phyloP scores from a whole-genome alignment of 1,140 invertebrate genomes.

The Eurosta solidaginis region DNA sequence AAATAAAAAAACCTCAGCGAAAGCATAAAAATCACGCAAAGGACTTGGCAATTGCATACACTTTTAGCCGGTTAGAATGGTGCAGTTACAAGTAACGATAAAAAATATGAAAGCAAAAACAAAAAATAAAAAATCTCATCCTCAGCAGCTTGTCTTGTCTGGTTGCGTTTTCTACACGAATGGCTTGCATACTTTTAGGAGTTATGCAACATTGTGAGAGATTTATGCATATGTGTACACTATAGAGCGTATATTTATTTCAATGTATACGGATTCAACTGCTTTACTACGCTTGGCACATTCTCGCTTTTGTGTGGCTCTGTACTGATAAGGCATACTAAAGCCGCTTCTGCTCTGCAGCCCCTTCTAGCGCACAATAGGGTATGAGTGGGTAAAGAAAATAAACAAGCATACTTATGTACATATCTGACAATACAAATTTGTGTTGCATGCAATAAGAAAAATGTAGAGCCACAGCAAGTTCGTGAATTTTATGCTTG shows the following conservation, averaged over 20 bases:
- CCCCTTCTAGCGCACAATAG: no score
- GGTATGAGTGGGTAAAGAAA: background rate
- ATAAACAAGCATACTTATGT: background rate
- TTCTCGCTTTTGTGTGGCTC: background rate
- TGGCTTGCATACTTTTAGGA: constrained; percentile 5
- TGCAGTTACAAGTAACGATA: background rate
- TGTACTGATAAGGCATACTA: background rate
- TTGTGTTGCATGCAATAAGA: background rate
- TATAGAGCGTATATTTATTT: background rate
- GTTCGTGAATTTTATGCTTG: constrained; percentile 11
- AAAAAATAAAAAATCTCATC: background rate
- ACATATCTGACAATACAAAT: background rate
- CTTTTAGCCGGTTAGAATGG: background rate
- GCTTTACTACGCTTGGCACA: background rate
- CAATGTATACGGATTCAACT: background rate
- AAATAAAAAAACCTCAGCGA: background rate
- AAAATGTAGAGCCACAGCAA: background rate
- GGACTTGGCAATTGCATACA: background rate
- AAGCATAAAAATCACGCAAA: background rate
- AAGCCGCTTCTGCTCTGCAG: background rate
- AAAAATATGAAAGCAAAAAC: background rate
- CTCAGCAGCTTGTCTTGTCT: background rate
- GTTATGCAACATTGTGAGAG: background rate
- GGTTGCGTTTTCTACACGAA: constrained; percentile 5
- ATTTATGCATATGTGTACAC: background rate